Base-by-base conservation (phyloP, 2,888 invertebrate species). In the Platypus cylindrus region DNA sequence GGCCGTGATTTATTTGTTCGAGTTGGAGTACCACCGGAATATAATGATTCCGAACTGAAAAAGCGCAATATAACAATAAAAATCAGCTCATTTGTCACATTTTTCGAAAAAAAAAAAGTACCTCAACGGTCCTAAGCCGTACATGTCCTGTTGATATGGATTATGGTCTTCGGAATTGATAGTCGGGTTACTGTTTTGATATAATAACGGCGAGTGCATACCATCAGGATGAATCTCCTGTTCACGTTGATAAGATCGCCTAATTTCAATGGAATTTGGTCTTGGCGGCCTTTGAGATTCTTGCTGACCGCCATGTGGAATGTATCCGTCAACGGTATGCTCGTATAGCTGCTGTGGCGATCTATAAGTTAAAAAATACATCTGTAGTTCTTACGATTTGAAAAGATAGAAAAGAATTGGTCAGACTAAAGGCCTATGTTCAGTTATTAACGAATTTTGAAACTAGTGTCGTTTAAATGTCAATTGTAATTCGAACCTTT, bases 251-350 rank as follows among this genome's bases (percentile, higher is more conserved):
- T 47, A 72, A 58, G 58, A 59, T 7, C 78, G 70, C 45, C 78
- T 72, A 25, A 90, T 70, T 60, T 90, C 89, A 49, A 90, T 87
- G 33, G 87, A 89, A 64, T 82, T 87, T 4, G 89, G 89, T 46
- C 90, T 65, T 3, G 81, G 77, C 2, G 83, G 84, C 47, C 78
- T 62, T 30, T 73, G 65, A n/a, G n/a, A n/a, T 28, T 74, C 73
- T 43, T 70, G 68, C n/a, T n/a, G n/a, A n/a, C n/a, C n/a, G n/a
- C n/a, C n/a, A 25, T 24, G 20, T 12, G 37, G 31, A 31, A 31
- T 26, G 25, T 38, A 41, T 8, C 38, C 41, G 16, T 41, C 41
- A 11, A 33, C 27, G 30, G 36, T 37, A 46, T 71, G 64, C 30
- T 45, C 44, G 27, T 73, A 73, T 42, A 70, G 69, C 46, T 71